Evolutionary conservation across 2,888 invertebrate species (phyloP), one percentile per base, ranked within the genome.

Genomic region (Mesorhabditis sp.): DNA sequence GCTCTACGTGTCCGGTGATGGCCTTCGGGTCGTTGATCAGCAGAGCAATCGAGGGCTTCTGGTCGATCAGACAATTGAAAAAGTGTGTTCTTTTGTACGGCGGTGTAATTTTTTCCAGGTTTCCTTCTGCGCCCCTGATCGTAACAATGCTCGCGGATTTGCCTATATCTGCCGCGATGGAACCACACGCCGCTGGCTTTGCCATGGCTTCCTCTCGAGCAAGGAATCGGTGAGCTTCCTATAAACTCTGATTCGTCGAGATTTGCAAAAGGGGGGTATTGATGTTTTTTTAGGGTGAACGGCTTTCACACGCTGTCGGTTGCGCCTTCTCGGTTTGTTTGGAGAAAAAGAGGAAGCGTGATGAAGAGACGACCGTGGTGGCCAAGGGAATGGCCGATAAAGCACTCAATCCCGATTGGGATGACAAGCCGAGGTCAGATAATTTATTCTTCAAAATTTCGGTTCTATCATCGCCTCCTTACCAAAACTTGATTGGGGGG

Each of bases 81-180:
- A 99, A 88, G 97, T 78, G 15, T 5, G 42, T 28, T 58, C 44
- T 66, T 4, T 13, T 43, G 41, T 64, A 41, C 7, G 13, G 2
- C 6, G 58, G 7, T 43, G 58, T 43, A 50, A 42, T 28, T 67
- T 10, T 6, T 67, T 66, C 10, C n/a, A 75, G 75, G 83, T 99
- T 4, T 98, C 97, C n/a, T 99, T 99, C 88, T 99, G 98, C 88
- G 97, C 98, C 5, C 98, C 98, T 2, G 98, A 99, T 87, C 90
- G 97, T 73, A 95, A 94, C 87, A 94, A 96, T 86, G 96, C 97
- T 85, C 91, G 94, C 77, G 98, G 97, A 41, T 98, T 95, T 88
- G 96, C 97, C 76, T 98, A 98, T 88, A 98, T 98, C 78, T 98
- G 97, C 87, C 91, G 98, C 72, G 98, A 98, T 87, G 98, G 97